Evolutionary conservation across 2,113 vertebrate species (phyloP).

Genomic region (Triplophysa rosa): DNA sequence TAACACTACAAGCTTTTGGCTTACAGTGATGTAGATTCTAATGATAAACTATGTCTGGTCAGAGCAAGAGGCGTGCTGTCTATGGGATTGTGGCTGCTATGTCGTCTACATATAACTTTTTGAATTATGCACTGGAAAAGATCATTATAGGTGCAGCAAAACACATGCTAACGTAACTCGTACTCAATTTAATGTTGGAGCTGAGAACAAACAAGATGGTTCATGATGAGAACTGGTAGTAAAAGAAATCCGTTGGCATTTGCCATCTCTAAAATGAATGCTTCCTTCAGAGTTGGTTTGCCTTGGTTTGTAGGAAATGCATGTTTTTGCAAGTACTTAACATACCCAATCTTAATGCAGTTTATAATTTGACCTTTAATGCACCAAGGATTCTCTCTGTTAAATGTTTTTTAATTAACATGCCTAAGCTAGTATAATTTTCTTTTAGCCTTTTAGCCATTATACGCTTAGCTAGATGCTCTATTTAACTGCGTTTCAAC

Average conservation of each 20-base stretch:
- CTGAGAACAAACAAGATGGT: conserved; percentile 47
- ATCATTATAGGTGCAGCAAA: conserved; percentile 66
- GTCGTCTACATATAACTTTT: conserved; percentile 68
- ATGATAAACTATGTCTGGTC: conserved; percentile 48
- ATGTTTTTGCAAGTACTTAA: not conserved
- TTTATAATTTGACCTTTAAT: conserved; percentile 31
- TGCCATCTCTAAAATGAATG: conserved; percentile 37
- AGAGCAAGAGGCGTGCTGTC: conserved; percentile 19
- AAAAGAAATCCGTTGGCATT: conserved; percentile 5
- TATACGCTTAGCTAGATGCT: not conserved
- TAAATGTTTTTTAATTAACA: conserved; percentile 33
- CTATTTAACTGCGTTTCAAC: not conserved
- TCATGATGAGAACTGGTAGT: conserved; percentile 37
- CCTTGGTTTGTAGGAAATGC: conserved; percentile 22
- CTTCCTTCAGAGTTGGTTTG: not conserved
- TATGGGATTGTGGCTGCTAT: conserved; percentile 37
- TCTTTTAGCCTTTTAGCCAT: not conserved
- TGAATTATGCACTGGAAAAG: conserved; percentile 68
- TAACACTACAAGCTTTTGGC: conserved; percentile 17
- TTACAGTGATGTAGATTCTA: not conserved
- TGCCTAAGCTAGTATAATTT: not conserved
- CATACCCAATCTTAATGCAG: conserved; percentile 10
- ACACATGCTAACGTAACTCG: conserved; percentile 34
- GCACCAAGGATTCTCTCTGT: not conserved
- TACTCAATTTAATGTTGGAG: conserved; percentile 42